Evolutionary conservation across 2,797 vertebrate species (phyloP).

Genomic region (Helostoma temminkii): DNA sequence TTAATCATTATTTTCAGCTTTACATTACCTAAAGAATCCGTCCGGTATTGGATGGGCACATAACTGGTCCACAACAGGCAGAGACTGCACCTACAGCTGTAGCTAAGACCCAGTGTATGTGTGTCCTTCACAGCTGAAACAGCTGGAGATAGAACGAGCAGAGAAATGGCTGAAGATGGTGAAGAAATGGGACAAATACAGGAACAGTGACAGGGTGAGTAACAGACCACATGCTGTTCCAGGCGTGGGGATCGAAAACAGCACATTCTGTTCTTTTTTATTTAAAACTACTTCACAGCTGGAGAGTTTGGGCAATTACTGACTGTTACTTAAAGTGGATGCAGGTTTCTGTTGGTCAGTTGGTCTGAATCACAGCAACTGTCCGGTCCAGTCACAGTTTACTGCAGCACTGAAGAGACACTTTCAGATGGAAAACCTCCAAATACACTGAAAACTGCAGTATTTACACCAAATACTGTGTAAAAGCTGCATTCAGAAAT

Average conservation of each 20-base stretch:
- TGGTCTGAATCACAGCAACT: background rate
- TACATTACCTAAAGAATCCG: too few species aligned
- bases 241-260: background rate
- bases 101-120: too few species aligned
- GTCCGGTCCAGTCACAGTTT: background rate
- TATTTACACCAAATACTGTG: too few species aligned
- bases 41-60: too few species aligned
- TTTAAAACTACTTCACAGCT: slow-evolving; percentile 22
- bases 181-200: slow-evolving; percentile 92
- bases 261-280: background rate
- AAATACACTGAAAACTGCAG: too few species aligned
- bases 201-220: slow-evolving; percentile 87
- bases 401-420: background rate
- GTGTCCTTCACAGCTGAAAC: slow-evolving; percentile 84
- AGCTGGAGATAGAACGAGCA: slow-evolving; percentile 88
- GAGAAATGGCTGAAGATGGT: slow-evolving; percentile 95
- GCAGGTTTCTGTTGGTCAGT: background rate
- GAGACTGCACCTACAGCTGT: too few species aligned
- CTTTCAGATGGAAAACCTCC: background rate
- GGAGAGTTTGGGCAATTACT: too few species aligned
- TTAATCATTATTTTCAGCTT: too few species aligned
- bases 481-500: too few species aligned
- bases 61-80: too few species aligned
- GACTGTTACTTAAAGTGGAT: background rate
- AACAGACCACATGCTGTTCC: background rate